Percentiles rank a stretch among this genome's conserved stretches.
These are phyloP conservation scores for Lophochroa leadbeateri DNA, from an alignment of 2,113 vertebrate species.

Conservation along the genomic window DNA sequence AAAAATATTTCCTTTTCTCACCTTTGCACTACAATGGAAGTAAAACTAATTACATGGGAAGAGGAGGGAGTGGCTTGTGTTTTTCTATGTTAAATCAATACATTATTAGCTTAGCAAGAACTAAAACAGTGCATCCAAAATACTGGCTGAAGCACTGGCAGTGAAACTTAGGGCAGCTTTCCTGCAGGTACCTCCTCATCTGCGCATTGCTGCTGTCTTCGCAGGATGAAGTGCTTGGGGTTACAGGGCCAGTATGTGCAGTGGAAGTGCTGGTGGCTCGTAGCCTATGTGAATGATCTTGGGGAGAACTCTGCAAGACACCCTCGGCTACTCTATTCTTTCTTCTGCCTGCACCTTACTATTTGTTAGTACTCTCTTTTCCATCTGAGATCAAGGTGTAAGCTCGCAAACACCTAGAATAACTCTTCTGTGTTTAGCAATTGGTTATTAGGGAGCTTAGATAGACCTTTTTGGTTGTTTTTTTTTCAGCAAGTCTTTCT, in stretches of 20 bases:
- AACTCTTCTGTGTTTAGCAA: not conserved
- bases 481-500: not conserved
- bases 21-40: not conserved
- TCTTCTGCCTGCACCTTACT: not conserved
- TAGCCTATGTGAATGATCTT: not conserved
- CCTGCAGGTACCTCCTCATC: accelerated
- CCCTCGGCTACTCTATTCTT: not conserved
- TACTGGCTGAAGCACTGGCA: not conserved
- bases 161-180: not conserved
- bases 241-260: not conserved
- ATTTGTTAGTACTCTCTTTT: not conserved
- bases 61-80: not conserved
- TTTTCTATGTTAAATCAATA: not conserved
- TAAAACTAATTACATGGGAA: not conserved
- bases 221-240: not conserved
- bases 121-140: not conserved
- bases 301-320: not conserved
- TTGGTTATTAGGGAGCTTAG: not conserved
- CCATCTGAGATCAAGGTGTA: not conserved
- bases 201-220: not conserved
- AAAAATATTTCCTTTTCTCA: not conserved
- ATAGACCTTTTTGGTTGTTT: not conserved
- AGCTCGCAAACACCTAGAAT: not conserved
- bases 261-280: not conserved
- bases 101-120: not conserved